These are phyloP conservation scores for Crypturellus undulatus DNA, from an alignment of 2,113 vertebrate genomes.

Conservation along the genomic window DNA sequence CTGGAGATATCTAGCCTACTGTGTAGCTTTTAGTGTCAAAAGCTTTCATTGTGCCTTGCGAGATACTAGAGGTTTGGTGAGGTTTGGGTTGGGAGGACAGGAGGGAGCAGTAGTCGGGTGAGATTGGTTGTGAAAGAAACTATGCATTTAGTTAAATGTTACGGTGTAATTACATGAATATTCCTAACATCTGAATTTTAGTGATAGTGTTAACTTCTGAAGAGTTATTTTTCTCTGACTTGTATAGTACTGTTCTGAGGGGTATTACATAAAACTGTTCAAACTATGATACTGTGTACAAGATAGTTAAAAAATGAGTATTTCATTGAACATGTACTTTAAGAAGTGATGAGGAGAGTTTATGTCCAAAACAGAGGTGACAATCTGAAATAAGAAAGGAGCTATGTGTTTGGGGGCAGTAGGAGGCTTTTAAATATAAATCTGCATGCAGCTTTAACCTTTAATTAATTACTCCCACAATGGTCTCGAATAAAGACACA, in stretches of 20 bases:
- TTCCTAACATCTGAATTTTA: background rate
- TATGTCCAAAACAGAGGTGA: background rate
- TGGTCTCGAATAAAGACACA: background rate
- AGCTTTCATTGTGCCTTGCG: background rate
- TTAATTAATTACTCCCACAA: background rate
- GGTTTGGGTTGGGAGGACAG: background rate
- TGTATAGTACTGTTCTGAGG: background rate
- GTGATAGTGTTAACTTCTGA: background rate
- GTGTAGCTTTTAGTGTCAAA: background rate
- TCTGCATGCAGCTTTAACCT: background rate
- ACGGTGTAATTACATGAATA: background rate
- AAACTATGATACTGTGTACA: background rate
- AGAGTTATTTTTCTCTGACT: background rate
- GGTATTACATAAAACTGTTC: background rate
- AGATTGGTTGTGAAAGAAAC: background rate
- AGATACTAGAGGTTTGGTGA: background rate
- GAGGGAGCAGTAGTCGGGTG: background rate
- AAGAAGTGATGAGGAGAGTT: background rate
- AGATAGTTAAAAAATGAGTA: background rate
- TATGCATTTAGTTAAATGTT: background rate
- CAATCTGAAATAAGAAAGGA: background rate
- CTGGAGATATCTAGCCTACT: background rate
- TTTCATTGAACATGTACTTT: background rate
- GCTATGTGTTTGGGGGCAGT: background rate
- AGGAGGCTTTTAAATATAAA: background rate